Percentiles rank a stretch among this genome's conserved stretches.
Conservation (phyloP, 2,797 vertebrate species). For the Melanotaenia boesemani region DNA sequence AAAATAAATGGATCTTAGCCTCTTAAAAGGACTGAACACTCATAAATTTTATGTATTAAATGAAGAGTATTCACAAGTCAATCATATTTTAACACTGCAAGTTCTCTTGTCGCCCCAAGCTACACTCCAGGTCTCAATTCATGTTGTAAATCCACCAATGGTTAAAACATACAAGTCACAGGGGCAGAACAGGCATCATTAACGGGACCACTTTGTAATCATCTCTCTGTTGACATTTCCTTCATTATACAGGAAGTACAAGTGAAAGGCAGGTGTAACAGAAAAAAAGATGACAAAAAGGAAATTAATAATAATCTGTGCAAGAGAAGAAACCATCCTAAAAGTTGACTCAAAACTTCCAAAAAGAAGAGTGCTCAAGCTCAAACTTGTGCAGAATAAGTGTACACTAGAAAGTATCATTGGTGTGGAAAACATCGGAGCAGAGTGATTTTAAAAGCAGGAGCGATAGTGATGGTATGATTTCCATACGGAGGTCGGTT, state of each 20-base stretch:
- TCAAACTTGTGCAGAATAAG: slow-evolving; percentile 56
- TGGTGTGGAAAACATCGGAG: slow-evolving; percentile 56
- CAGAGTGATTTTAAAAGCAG: slow-evolving; percentile 41
- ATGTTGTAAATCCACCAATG: slow-evolving; percentile 6
- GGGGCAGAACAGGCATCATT: neutral
- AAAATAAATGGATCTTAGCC: slow-evolving; percentile 35
- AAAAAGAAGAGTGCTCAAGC: slow-evolving; percentile 42
- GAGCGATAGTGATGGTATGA: slow-evolving; percentile 35
- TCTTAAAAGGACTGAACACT: slow-evolving; percentile 38
- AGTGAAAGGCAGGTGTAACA: slow-evolving; percentile 36
- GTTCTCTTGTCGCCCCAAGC: slow-evolving; percentile 18
- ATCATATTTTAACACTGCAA: slow-evolving; percentile 57
- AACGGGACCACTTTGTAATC: slow-evolving; percentile 19
- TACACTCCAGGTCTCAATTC: slow-evolving; percentile 22
- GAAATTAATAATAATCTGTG: slow-evolving; percentile 4
- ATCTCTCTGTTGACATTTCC: slow-evolving; percentile 12
- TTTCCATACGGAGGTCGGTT: slow-evolving; percentile 44
- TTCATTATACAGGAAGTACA: slow-evolving; percentile 33
- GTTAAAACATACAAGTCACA: slow-evolving; percentile 19
- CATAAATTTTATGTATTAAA: slow-evolving; percentile 30
- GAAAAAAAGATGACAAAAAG: neutral
- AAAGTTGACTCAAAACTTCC: slow-evolving; percentile 13
- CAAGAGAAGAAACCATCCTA: slow-evolving; percentile 32
- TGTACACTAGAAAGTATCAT: slow-evolving; percentile 66
- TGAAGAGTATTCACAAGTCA: slow-evolving; percentile 39